Base-by-base conservation (phyloP, 2,888 invertebrate species). In the Meteorus colon region DNA sequence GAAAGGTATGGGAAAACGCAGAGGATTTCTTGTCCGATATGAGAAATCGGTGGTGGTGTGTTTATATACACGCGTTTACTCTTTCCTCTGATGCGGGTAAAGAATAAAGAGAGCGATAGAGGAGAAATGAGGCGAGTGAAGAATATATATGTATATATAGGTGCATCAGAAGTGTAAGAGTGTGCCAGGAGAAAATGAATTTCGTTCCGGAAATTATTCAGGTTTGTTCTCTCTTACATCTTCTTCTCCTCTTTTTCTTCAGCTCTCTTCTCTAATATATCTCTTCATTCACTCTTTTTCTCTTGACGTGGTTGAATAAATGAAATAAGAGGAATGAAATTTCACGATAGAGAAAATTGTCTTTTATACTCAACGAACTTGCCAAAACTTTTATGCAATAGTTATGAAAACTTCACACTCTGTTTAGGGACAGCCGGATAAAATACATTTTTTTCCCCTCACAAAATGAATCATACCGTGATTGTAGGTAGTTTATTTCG, bases 111-210 rank as follows among this genome's bases (percentile, higher is more conserved):
- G 59, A 51, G 66, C 1, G 45, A 63, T 4, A 51, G 59, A 62
- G 29, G 41, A 41, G 70, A 45, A 34, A 34, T 67, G 66, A 69
- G 68, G 63, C 41, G 66, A 67, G 48, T 48, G 48, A n/a, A 5
- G 55, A 55, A 19, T n/a, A 19, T 19, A 55, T 6, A 55, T 55
- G 24, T 19, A 55, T n/a, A 8, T 19, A 55, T 55, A 55, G 48
- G 1, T 16, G 48, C 4, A 48, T 48, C 6, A n/a, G 41, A 10
- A 12, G 41, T 48, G n/a, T n/a, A 5, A 48, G 62, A 75, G 65
- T 66, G 68, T 75, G 75, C 73, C 74, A 77, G 70, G 62, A 62
- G 72, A 76, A 77, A 77, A 78, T 78, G 76, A 75, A 78, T 78
- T 77, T 77, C 68, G 60, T 62, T 19, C 71, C 67, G 67, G 71